These are phyloP conservation scores for Misgurnus anguillicaudatus DNA, from an alignment of 2,113 vertebrate genomes.

Conservation along the genomic window DNA sequence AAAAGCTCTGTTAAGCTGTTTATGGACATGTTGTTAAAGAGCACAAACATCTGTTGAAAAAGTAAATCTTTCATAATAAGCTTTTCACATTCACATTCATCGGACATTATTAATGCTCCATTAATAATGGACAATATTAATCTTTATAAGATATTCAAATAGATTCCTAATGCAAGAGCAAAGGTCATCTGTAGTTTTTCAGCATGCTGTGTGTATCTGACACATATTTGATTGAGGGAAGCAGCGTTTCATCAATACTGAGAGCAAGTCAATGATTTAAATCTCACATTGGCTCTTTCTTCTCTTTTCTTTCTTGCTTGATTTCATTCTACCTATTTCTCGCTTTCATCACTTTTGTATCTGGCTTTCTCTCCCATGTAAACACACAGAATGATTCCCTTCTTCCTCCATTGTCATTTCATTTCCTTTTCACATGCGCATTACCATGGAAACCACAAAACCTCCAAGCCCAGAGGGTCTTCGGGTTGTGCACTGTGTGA, in stretches of 20 bases:
- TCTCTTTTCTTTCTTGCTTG: not conserved
- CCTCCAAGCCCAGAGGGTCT: conserved; percentile 42
- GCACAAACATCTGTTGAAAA: not conserved
- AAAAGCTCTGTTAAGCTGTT: no score
- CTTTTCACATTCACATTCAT: not conserved
- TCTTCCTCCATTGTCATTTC: conserved; percentile 31
- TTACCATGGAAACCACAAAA: conserved; percentile 56
- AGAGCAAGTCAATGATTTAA: not conserved
- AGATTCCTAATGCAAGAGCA: not conserved
- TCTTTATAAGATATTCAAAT: not conserved
- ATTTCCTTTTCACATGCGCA: conserved; percentile 18
- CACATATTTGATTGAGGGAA: conserved; percentile 35
- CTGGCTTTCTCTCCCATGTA: conserved; percentile 25
- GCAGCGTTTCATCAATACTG: conserved; percentile 30
- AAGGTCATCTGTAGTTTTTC: conserved; percentile 38
- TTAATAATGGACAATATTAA: no score
- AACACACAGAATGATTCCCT: not conserved
- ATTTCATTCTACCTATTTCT: conserved; percentile 3
- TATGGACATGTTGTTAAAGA: no score
- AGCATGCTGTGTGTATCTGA: conserved; percentile 12
- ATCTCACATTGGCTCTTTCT: conserved; percentile 30
- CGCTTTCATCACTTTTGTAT: conserved; percentile 20
- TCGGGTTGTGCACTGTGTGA: conserved; percentile 34
- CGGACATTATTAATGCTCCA: conserved; percentile 36
- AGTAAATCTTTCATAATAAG: not conserved